A percentile compares a stretch with the other conserved stretches of the same genome.
phyloP scores from a whole-genome alignment of 1,140 invertebrate species.

The Drosophila tristis region DNA sequence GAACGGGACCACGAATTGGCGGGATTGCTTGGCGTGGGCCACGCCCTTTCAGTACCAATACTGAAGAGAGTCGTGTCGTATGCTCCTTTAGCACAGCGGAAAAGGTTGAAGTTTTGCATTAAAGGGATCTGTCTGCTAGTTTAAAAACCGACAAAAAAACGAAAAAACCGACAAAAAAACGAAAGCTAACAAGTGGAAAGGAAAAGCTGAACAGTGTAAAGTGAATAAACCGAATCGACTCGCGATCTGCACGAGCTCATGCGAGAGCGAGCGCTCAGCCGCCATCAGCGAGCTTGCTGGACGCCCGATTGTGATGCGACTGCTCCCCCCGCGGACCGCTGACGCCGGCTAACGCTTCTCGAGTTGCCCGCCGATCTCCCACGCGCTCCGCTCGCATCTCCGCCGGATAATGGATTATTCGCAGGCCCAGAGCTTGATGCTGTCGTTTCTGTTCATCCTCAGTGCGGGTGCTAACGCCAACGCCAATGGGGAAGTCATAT shows the following conservation, averaged over 20 bases:
- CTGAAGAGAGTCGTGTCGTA: no score
- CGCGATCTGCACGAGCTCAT: conserved; percentile 18
- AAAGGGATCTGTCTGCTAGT: no score
- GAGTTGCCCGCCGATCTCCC: conserved; percentile 9
- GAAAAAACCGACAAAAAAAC: no score
- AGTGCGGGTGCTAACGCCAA: conserved; percentile 25
- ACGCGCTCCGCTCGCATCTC: conserved; percentile 13
- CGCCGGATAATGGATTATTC: conserved; percentile 67
- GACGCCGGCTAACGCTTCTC: conserved; percentile 21
- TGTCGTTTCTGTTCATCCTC: conserved; percentile 60
- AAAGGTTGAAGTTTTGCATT: no score
- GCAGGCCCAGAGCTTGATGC: conserved; percentile 51
- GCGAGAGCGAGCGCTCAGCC: conserved; percentile 10
- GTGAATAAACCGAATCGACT: conserved; percentile 23
- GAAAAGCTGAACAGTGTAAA: not conserved
- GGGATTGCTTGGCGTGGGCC: no score
- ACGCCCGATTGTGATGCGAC: conserved; percentile 22
- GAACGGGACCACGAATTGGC: no score
- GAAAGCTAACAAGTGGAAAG: no score
- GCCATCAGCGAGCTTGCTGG: not conserved
- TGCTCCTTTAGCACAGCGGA: no score
- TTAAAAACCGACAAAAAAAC: no score
- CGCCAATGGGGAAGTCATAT: conserved; percentile 71
- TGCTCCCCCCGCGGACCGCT: not conserved
- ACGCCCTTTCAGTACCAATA: no score